phyloP scores from a whole-genome alignment of 2,888 invertebrate species.

The Drosophila ezoana region DNA sequence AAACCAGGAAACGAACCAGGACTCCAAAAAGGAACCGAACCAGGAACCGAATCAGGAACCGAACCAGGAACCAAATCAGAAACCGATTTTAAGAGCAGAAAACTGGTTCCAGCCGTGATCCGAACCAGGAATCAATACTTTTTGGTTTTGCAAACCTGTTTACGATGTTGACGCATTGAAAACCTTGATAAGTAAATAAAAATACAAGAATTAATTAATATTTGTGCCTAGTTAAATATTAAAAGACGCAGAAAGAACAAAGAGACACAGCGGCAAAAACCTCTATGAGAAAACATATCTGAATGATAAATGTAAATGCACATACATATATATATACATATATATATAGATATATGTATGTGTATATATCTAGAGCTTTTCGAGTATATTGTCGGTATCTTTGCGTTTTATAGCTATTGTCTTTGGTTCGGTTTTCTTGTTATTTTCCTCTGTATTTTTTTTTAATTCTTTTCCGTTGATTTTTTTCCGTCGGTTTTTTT shows the following conservation, averaged over 20 bases:
- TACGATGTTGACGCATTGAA: too few relatives aligned
- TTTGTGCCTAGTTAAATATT: constrained; percentile 5
- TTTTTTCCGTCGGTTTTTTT: constrained; percentile 34
- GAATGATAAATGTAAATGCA: not conserved
- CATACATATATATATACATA: not conserved
- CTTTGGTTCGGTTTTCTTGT: constrained; percentile 50
- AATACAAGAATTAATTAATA: too few relatives aligned
- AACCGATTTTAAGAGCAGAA: too few relatives aligned
- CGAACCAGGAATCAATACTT: too few relatives aligned
- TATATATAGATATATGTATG: not conserved
- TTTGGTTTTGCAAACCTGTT: too few relatives aligned
- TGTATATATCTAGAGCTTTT: constrained; percentile 1
- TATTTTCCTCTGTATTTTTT: not conserved
- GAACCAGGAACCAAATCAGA: too few relatives aligned
- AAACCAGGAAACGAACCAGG: too few relatives aligned
- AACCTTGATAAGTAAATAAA: too few relatives aligned
- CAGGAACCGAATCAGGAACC: too few relatives aligned
- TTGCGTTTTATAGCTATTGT: constrained; percentile 73
- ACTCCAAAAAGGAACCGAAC: too few relatives aligned
- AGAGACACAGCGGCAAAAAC: too few relatives aligned
- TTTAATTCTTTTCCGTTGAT: constrained; percentile 20
- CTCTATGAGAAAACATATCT: not conserved
- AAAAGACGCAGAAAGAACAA: not conserved
- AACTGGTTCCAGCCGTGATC: too few relatives aligned
- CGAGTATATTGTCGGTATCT: constrained; percentile 60